phyloP scores from a whole-genome alignment of 2,113 vertebrate genomes.

The Bufo gargarizans region DNA sequence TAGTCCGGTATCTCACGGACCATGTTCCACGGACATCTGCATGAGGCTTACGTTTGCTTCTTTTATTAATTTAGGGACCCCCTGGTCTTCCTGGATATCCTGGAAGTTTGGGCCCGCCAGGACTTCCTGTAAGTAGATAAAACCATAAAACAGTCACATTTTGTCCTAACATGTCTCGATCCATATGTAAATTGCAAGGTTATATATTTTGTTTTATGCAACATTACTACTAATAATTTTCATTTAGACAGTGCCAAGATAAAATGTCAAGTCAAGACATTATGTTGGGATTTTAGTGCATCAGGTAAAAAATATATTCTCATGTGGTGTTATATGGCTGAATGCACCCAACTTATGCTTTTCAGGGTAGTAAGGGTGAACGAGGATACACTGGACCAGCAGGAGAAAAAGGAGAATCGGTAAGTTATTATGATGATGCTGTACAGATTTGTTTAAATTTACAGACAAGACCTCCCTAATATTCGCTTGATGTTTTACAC shows the following conservation, averaged over 20 bases:
- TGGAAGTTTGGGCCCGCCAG: constrained; percentile 84
- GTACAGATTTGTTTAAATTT: neutral
- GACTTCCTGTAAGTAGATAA: constrained; percentile 84
- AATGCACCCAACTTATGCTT: neutral
- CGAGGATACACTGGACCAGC: constrained; percentile 80
- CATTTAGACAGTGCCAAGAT: neutral
- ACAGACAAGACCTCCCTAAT: too few relatives aligned
- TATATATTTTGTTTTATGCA: too few relatives aligned
- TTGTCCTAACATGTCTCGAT: neutral
- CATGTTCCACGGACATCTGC: too few relatives aligned
- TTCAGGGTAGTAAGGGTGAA: constrained; percentile 89
- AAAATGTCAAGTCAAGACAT: neutral
- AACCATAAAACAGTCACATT: neutral
- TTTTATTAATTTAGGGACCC: constrained; percentile 76
- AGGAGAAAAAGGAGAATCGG: constrained; percentile 89
- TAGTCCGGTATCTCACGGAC: too few relatives aligned
- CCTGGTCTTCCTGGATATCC: constrained; percentile 88
- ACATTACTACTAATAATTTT: neutral
- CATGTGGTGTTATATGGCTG: neutral
- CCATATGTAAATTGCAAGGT: neutral
- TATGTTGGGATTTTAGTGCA: neutral
- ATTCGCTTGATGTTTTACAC: too few relatives aligned
- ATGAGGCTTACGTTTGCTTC: neutral
- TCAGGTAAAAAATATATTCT: neutral
- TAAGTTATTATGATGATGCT: constrained; percentile 67